Evolutionary conservation across 2,797 vertebrate genomes (phyloP), one percentile per base, ranked within the genome.

Genomic region (Furcifer pardalis): DNA sequence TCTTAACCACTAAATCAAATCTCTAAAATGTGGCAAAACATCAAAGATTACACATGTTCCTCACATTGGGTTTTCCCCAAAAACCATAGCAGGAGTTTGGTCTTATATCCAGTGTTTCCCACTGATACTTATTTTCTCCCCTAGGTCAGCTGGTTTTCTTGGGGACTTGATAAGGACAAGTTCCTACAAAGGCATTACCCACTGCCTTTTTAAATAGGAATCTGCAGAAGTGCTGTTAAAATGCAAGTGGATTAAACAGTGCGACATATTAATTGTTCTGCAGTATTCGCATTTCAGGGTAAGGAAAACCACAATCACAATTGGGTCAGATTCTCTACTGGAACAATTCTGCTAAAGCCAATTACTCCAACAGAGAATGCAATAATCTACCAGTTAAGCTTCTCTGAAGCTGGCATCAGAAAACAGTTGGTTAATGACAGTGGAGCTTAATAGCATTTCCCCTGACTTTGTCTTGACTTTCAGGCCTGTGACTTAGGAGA

Each of bases 221-320:
- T 56, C 77, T 83, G 66, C 52, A 80, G 66, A 87, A 91, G 84
- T 71, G 89, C 75, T 66, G 82, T 65, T 89, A 88, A 93, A 85
- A 89, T 59, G 35, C 88, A 91, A 92, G 83, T 81, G 85, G 68
- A 94, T 92, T 93, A 94, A 56, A 85, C 42, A 90, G 63, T 73
- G 78, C 90, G 92, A 66, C 90, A 90, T 90, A 92, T 91, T 89
- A 93, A 92, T 90, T 91, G 88, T 37, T 84, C 46, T 63, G 37
- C 40, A 69, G 23, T 78, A 91, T 75, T 92, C 90, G 89, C 82
- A 90, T 91, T 91, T 89, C 19, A 80, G 40, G 86, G 69, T 15
- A 69, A 60, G 71, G 89, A 90, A 90, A 75, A 88, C 86, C 88
- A 46, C 84, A 87, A 77, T 87, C 77, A 83, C 40, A 49, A 49